Base-by-base conservation (phyloP, 2,888 invertebrate genomes). In the Pollenia griseotomentosa region DNA sequence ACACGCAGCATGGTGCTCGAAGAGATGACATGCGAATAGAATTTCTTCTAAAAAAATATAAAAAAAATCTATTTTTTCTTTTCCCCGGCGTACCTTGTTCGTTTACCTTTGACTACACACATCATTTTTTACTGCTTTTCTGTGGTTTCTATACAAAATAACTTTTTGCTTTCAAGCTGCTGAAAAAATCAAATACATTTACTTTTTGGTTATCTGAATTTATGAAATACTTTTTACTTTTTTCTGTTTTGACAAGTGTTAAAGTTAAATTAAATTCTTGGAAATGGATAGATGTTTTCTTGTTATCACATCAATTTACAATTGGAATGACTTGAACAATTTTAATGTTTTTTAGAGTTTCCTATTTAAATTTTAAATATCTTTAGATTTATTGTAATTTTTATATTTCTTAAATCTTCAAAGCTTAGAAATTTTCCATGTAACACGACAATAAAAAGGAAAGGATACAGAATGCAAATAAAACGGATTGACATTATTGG, bases 1-100 rank as follows among this genome's bases (percentile, higher is more conserved):
- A 33, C 16, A 42, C 12, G 3, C 78, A 68, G 78, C 10, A 66
- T 57, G 48, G 4, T 48, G 48, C 68, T 33, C 7, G 14, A 59
- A 33, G 14, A 78, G 48, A 44, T 78, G 48, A 78, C 55, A 55
- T 65, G n/a, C n/a, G 23, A 44, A n/a, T 53, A 46, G n/a, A 12
- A n/a, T 46, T 73, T 48, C 6, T 2, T 14, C 14, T 12, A 2
- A 14, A 59, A 59, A 48, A 71, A 59, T 59, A 2, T n/a, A 11
- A 46, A 46, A 57, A 23, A 46, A n/a, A 33, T n/a, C 0, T 6
- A 33, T 4, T 59, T 59, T 2, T 8, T 59, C 12, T 46, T 57
- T 44, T 73, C 14, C 23, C 19, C 8, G 11, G 4, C 7, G 5
- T 10, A 42, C 7, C n/a, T 19, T 16, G 8, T 4, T n/a, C 23